phyloP scores from a whole-genome alignment of 2,888 invertebrate species.

The Hyposoter dolosus region DNA sequence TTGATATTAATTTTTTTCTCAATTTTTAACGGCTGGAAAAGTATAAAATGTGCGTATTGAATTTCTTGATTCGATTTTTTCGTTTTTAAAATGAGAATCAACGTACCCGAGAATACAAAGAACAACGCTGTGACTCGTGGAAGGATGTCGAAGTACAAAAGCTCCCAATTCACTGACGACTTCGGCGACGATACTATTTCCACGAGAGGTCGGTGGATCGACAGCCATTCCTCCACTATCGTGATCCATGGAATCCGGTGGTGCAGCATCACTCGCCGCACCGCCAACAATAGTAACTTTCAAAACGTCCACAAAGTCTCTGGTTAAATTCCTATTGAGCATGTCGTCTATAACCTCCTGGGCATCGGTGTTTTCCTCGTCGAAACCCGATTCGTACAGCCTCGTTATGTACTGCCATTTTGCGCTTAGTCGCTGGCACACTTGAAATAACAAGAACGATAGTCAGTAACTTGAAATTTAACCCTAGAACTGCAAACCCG shows the following conservation, averaged over 20 bases:
- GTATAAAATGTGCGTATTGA: background rate
- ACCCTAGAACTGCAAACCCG: no score
- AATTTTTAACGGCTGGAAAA: background rate
- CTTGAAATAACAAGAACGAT: slow-evolving; percentile 74
- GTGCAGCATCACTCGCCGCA: slow-evolving; percentile 86
- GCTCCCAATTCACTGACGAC: slow-evolving; percentile 93
- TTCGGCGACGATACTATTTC: slow-evolving; percentile 87
- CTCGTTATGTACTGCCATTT: slow-evolving; percentile 93
- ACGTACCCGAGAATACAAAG: slow-evolving; percentile 87
- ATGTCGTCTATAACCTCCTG: slow-evolving; percentile 95
- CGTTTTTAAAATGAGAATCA: background rate
- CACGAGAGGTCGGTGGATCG: slow-evolving; percentile 84
- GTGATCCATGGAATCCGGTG: slow-evolving; percentile 87
- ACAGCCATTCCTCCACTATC: slow-evolving; percentile 91
- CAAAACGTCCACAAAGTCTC: slow-evolving; percentile 95
- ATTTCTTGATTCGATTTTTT: background rate
- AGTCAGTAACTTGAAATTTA: background rate
- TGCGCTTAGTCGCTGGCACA: slow-evolving; percentile 88
- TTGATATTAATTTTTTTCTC: background rate
- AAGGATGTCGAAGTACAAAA: slow-evolving; percentile 89
- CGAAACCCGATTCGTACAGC: slow-evolving; percentile 90
- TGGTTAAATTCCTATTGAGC: slow-evolving; percentile 93
- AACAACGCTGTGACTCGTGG: slow-evolving; percentile 88
- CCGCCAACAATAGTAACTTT: slow-evolving; percentile 92
- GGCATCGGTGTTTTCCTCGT: slow-evolving; percentile 91